Evolutionary conservation across 2,113 vertebrate genomes (phyloP), one percentile per base, ranked within the genome.

Genomic region (Phalacrocorax aristotelis): DNA sequence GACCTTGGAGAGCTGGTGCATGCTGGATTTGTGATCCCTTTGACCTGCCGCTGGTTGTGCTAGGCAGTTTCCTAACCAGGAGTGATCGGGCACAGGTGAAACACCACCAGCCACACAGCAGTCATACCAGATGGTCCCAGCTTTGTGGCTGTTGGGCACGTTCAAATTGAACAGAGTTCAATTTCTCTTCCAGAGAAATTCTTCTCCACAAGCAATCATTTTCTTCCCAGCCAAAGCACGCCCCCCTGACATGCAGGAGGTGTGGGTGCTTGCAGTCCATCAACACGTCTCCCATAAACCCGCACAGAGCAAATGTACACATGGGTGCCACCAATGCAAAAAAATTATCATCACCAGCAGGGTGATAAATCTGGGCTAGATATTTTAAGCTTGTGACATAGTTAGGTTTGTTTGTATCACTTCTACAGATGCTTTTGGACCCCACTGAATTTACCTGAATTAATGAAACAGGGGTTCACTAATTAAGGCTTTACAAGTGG

Each of bases 231-330:
- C 4, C 22, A 79, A 87, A 80, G 38, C 55, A 23, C 0, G 1
- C 18, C 38, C 0, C 1, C 34, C 66, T 61, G 58, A 38, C 46
- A 19, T 0, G 2, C 23, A 44, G 62, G 38, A 72, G 54, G 11
- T 60, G 36, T 11, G 42, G 32, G 36, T 65, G 48, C 23, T 5
- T 17, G 25, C 27, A 42, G 23, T 65, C 18, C 30, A 14, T 71
- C 64, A 60, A 10, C 29, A 11, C 23, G 48, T 65, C 82, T 74
- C 30, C 36, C 21, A 1, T 3, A 64, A 61, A 72, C 4, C 29
- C 38, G 6, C 51, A 6, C 1, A 21, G 22, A 60, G 15, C 0
- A 0, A 91, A 40, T 9, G 16, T 30, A 38, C 0, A 2, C 22
- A 42, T 0, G 0, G 14, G 19, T 38, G 65, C 12, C 55, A 46